phyloP scores from a whole-genome alignment of 2,797 vertebrate genomes.

The Percopsis omiscomaycus region DNA sequence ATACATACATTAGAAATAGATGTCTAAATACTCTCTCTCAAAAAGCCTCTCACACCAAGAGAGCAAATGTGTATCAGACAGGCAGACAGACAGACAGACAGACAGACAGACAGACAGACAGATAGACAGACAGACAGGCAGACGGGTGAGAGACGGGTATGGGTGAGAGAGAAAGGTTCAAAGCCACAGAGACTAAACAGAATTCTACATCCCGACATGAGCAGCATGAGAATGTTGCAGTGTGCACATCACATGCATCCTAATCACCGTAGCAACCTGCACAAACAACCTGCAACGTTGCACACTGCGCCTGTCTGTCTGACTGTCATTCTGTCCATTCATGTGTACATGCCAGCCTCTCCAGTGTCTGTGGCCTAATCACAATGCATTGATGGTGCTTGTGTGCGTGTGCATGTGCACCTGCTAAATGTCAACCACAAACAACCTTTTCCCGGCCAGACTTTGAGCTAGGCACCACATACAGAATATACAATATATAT shows the following conservation, averaged over 20 bases:
- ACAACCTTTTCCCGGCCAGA: too few species aligned
- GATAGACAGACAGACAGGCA: background rate
- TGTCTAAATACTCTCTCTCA: too few species aligned
- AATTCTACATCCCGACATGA: constrained; percentile 44
- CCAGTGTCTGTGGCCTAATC: too few species aligned
- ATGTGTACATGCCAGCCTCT: too few species aligned
- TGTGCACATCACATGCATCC: background rate
- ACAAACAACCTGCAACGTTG: too few species aligned
- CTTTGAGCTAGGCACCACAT: too few species aligned
- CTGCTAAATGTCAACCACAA: background rate
- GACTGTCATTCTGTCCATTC: too few species aligned
- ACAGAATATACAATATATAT: too few species aligned
- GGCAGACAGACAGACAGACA: background rate
- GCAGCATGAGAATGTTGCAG: background rate
- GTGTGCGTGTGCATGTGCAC: background rate
- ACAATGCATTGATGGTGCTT: background rate
- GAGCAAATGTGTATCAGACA: background rate
- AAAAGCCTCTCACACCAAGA: background rate
- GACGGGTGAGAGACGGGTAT: too few species aligned
- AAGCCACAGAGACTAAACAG: constrained; percentile 39
- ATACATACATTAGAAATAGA: too few species aligned
- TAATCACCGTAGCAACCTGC: too few species aligned
- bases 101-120: background rate
- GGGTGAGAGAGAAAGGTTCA: background rate
- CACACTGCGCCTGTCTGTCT: too few species aligned